phyloP scores from a whole-genome alignment of 2,888 invertebrate species.

The Dryomyza anilis region DNA sequence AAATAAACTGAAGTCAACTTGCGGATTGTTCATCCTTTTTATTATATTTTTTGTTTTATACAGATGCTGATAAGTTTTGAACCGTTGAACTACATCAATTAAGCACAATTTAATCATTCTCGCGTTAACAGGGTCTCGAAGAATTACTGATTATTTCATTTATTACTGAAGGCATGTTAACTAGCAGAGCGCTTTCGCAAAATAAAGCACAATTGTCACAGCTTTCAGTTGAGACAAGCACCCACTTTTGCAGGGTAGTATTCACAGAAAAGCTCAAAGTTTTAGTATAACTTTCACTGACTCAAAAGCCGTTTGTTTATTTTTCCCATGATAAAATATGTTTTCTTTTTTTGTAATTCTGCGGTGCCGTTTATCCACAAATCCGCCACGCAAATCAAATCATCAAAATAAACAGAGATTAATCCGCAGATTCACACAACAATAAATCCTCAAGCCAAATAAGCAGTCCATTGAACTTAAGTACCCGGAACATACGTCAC shows the following conservation, averaged over 20 bases:
- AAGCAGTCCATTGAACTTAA: slow-evolving; percentile 14
- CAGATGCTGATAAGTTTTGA: no score
- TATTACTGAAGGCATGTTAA: no score
- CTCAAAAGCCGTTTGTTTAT: slow-evolving; percentile 5
- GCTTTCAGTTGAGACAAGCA: not conserved
- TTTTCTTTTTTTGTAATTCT: no score
- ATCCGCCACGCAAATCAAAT: slow-evolving; percentile 20
- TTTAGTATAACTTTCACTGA: not conserved
- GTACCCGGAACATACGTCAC: slow-evolving; percentile 23
- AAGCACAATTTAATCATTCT: no score
- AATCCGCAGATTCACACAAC: slow-evolving; percentile 17
- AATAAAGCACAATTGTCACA: not conserved
- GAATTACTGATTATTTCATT: no score
- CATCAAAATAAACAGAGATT: slow-evolving; percentile 20
- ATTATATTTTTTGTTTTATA: no score
- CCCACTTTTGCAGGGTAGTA: not conserved
- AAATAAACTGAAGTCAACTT: no score
- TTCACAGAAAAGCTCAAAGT: not conserved
- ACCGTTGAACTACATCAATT: no score
- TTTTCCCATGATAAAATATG: slow-evolving; percentile 21
- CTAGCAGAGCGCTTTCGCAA: not conserved
- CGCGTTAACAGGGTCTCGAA: no score
- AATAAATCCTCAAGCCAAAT: slow-evolving; percentile 14
- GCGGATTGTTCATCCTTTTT: no score
- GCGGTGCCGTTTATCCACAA: slow-evolving; percentile 8